These are phyloP conservation scores for Glyphotaelius pellucidus DNA, from an alignment of 2,888 invertebrate genomes.

Conservation along the genomic window DNA sequence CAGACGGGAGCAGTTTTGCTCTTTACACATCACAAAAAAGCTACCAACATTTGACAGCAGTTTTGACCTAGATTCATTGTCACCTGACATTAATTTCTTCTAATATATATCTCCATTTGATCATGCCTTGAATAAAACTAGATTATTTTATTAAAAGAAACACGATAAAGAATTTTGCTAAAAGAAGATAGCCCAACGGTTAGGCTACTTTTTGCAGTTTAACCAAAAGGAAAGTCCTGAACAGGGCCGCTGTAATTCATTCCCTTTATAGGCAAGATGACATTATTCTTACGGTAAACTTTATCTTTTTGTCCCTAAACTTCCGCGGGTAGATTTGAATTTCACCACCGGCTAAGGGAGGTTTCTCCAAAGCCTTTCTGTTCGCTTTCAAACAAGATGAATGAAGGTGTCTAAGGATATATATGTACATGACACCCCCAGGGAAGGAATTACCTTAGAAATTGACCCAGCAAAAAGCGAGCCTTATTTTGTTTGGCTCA, in stretches of 20 bases:
- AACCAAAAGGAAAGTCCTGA: conserved; percentile 31
- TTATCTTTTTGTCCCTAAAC: conserved; percentile 45
- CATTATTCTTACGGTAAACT: conserved; percentile 55
- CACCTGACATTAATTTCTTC: too few relatives aligned
- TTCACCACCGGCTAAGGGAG: conserved; percentile 46
- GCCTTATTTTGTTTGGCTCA: not conserved
- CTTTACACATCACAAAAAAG: too few relatives aligned
- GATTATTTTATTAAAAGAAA: not conserved
- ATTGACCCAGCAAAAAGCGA: conserved; percentile 23
- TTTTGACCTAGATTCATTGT: too few relatives aligned
- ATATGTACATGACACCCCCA: conserved; percentile 25
- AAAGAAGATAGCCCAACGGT: not conserved
- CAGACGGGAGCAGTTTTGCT: too few relatives aligned
- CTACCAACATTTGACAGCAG: too few relatives aligned
- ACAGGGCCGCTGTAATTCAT: conserved; percentile 51
- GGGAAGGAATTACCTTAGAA: conserved; percentile 27
- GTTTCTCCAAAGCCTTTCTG: conserved; percentile 37
- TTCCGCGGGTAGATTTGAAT: conserved; percentile 54
- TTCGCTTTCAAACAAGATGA: conserved; percentile 48
- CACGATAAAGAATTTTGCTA: not conserved
- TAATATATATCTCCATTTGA: not conserved
- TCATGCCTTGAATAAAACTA: not conserved
- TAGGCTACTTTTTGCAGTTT: conserved; percentile 10
- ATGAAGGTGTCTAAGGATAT: conserved; percentile 40
- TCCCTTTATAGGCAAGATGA: conserved; percentile 53